phyloP scores from a whole-genome alignment of 1,140 invertebrate genomes.

The Tetranychus cinnabarinus region DNA sequence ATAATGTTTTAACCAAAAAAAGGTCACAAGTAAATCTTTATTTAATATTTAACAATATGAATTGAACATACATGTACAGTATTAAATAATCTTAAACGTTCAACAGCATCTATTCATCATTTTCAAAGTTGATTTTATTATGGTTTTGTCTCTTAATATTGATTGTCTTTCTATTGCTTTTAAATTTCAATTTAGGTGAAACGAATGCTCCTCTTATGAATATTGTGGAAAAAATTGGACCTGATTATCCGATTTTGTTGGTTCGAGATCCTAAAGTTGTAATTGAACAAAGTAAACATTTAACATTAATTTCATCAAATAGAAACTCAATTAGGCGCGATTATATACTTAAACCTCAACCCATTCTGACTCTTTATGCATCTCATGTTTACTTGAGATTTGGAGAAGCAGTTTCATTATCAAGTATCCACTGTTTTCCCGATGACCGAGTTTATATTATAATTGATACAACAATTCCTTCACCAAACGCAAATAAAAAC shows the following conservation, averaged over 20 bases:
- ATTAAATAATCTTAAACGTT: background rate
- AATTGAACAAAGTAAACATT: background rate
- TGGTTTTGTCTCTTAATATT: no score
- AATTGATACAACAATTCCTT: conserved; percentile 5
- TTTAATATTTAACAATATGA: no score
- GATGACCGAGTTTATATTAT: conserved; percentile 3
- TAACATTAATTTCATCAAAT: background rate
- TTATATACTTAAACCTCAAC: conserved; percentile 6
- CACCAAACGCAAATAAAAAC: background rate
- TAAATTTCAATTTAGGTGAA: conserved; percentile 1
- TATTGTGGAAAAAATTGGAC: conserved; percentile 12
- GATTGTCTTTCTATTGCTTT: no score
- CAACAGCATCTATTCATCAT: background rate
- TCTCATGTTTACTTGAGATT: background rate
- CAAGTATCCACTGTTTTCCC: background rate
- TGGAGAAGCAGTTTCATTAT: background rate
- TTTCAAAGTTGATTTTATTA: no score
- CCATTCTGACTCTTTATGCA: conserved; percentile 3
- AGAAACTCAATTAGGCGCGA: background rate
- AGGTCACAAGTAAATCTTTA: no score
- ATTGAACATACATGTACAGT: background rate
- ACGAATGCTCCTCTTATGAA: conserved; percentile 13
- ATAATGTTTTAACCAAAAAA: no score
- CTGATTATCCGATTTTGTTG: conserved; percentile 14
- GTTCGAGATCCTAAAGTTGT: conserved; percentile 8